Conservation (phyloP, 2,888 invertebrate genomes). For the Drosophila kambysellisi region DNA sequence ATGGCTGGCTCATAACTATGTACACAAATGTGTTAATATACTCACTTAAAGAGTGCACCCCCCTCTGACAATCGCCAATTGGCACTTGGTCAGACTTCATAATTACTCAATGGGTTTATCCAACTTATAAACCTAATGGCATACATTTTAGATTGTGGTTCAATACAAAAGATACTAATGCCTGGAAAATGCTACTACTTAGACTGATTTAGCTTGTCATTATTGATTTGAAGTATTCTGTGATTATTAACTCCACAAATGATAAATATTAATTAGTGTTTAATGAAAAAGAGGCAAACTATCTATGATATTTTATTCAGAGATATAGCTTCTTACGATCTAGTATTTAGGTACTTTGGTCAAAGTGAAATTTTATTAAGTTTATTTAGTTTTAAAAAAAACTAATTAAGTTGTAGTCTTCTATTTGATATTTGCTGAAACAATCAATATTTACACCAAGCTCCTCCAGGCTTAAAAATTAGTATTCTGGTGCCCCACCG, state of each 20-base stretch:
- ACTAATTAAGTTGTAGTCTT: background rate
- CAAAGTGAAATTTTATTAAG: background rate
- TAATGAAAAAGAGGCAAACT: background rate
- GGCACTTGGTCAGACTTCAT: slow-evolving; percentile 12
- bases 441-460: background rate
- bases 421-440: background rate
- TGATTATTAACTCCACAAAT: background rate
- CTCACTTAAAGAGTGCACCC: slow-evolving; percentile 2
- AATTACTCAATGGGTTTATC: background rate
- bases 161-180: background rate
- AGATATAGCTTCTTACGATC: background rate
- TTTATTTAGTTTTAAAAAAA: background rate
- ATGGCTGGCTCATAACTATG: slow-evolving; percentile 15
- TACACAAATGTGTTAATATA: slow-evolving; percentile 5
- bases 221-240: background rate
- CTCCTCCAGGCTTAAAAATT: accelerated
- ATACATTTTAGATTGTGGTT: background rate
- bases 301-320: background rate
- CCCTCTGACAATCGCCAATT: background rate
- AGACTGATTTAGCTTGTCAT: background rate
- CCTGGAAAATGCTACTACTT: background rate
- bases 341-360: background rate
- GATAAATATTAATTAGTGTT: background rate
- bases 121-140: background rate
- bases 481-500: too few relatives aligned